Base-by-base conservation (phyloP, 1,140 invertebrate genomes). In the Panagrolaimus sp. region DNA sequence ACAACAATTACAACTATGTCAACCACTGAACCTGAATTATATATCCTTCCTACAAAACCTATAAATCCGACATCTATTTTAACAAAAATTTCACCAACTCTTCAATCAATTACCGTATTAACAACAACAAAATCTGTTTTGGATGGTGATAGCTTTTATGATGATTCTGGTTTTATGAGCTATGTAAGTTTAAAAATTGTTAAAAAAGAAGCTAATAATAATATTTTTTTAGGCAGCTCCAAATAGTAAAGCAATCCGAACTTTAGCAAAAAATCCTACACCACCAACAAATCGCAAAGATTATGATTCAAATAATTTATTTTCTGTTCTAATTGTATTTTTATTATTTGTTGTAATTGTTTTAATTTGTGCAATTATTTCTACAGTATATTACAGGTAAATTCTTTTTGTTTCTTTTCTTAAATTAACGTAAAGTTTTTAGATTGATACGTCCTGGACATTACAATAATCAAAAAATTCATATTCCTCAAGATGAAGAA, bases 231-330 rank as follows among this genome's bases (percentile, higher is more conserved):
- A 38, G 32, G 32, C 32, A 21, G 52, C 52, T 12, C 52, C 52
- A 26, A 58, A 58, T 21, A 58, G 52, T 28, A 58, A 58, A 58
- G 52, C 52, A 12, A 58, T 58, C 17, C 15, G 52, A 8, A 58
- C 52, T 4, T 28, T 21, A 12, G 52, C 52, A 12, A 58, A 58
- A 21, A 28, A 58, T 12, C 52, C 21, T 17, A 58, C 52, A 17
- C 21, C 52, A n/a, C 52, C 52, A 12, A 28, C 52, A 21, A 21
- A 21, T 12, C 52, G 52, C 15, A 58, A 58, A 21, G 52, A 58
- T 58, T 58, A 26, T 58, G 52, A 58, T 17, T 58, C 52, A 58
- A 21, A 58, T 58, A 58, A 26, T 28, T 58, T 58, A 58, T 58
- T 58, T 58, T 58, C 52, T 12, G 52, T 58, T 58, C 52, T 58